phyloP scores from a whole-genome alignment of 37 sponge, comb jelly and placozoan species.

The Ephydatia muelleri region DNA sequence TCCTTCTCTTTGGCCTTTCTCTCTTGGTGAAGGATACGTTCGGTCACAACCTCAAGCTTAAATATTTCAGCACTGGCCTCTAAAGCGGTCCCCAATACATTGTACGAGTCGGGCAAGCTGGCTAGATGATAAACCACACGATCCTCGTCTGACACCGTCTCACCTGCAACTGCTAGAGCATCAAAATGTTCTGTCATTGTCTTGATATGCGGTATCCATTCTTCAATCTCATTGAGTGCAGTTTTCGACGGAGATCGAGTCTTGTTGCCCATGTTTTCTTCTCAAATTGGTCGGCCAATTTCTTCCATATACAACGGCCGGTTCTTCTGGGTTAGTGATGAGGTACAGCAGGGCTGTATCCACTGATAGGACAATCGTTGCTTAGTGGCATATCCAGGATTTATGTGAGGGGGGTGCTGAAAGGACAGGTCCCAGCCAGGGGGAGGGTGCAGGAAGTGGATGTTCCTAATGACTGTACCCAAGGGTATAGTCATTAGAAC shows the following conservation, averaged over 20 bases:
- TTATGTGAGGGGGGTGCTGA: too few species aligned
- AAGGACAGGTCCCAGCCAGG: too few species aligned
- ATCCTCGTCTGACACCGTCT: constrained; percentile 45
- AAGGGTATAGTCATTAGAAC: too few species aligned
- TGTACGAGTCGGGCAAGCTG: constrained; percentile 55
- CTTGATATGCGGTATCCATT: constrained; percentile 59
- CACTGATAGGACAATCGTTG: constrained; percentile 42
- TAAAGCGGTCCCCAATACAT: constrained; percentile 50
- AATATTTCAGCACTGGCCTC: constrained; percentile 38
- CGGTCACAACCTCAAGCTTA: constrained; percentile 37
- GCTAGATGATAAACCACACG: constrained; percentile 60
- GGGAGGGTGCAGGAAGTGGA: too few species aligned
- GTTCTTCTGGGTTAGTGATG: constrained; percentile 51
- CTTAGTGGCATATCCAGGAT: too few species aligned
- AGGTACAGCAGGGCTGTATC: constrained; percentile 46
- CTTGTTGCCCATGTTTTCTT: constrained; percentile 58
- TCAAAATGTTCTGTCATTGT: constrained; percentile 53
- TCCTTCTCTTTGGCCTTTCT: constrained; percentile 33
- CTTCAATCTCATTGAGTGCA: constrained; percentile 40
- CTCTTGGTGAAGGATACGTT: constrained; percentile 47
- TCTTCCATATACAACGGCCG: constrained; percentile 59
- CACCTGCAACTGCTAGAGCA: constrained; percentile 41
- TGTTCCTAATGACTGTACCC: too few species aligned
- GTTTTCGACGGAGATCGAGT: constrained; percentile 31
- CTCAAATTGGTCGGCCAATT: constrained; percentile 58